Percentiles rank a stretch among this genome's conserved stretches.
phyloP scores from a whole-genome alignment of 2,797 vertebrate genomes.

The Clarias platycephalus region DNA sequence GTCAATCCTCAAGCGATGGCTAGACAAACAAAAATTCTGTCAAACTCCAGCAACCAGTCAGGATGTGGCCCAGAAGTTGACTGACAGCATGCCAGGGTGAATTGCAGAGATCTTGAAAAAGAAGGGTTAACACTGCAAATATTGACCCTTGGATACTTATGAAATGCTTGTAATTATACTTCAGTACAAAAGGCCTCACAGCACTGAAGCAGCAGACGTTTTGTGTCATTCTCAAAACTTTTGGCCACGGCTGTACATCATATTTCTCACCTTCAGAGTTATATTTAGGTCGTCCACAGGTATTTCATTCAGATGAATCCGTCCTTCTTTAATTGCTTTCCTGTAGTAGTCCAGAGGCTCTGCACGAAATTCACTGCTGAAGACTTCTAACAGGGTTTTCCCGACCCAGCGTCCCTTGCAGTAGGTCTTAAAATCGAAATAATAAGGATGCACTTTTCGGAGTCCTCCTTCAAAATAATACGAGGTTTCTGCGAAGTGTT shows the following conservation, averaged over 20 bases:
- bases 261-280: constrained; percentile 82
- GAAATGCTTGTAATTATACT: too few relatives aligned
- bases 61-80: too few relatives aligned
- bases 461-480: constrained; percentile 92
- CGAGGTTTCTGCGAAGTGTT: constrained; percentile 88
- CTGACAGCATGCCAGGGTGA: too few relatives aligned
- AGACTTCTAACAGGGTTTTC: constrained; percentile 85
- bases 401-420: constrained; percentile 98
- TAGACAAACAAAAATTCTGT: too few relatives aligned
- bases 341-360: constrained; percentile 85
- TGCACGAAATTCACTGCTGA: constrained; percentile 85
- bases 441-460: constrained; percentile 92
- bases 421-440: constrained; percentile 91
- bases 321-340: constrained; percentile 80
- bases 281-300: constrained; percentile 81
- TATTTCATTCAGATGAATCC: constrained; percentile 86
- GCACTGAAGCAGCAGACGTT: too few relatives aligned
- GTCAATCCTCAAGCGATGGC: too few relatives aligned
- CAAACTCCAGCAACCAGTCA: too few relatives aligned
- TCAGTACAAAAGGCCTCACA: too few relatives aligned
- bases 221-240: too few relatives aligned
- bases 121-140: too few relatives aligned
- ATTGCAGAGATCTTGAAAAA: too few relatives aligned
- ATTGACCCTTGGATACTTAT: too few relatives aligned
- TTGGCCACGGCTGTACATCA: not conserved